phyloP scores from a whole-genome alignment of 2,797 vertebrate species.

The Mormyrops boulengeri region DNA sequence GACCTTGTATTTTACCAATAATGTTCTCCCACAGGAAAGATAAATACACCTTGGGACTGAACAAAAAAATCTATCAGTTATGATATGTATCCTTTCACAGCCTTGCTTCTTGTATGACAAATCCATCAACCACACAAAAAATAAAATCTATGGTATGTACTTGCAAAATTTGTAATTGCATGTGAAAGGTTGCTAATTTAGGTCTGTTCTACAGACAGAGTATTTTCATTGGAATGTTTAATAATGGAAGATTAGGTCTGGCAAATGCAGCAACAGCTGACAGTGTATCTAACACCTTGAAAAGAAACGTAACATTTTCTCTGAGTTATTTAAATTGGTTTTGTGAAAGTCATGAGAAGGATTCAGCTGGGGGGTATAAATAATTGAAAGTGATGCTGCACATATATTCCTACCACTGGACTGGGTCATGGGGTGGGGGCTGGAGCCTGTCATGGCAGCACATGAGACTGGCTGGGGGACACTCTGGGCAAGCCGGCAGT shows the following conservation, averaged over 20 bases:
- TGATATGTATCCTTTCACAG: not conserved
- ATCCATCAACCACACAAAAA: not conserved
- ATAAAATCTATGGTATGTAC: not conserved
- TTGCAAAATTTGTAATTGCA: not conserved
- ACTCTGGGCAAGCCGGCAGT: not conserved
- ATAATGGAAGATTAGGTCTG: not conserved
- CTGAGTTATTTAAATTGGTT: not conserved
- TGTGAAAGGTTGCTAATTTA: not conserved
- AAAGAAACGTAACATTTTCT: not conserved
- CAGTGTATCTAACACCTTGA: not conserved
- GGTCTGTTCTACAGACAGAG: not conserved
- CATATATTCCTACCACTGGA: not conserved
- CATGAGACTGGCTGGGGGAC: not conserved
- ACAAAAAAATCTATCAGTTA: not conserved
- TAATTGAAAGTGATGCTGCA: not conserved
- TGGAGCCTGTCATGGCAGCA: not conserved
- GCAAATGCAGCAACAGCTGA: not conserved
- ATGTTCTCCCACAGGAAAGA: slow-evolving; percentile 30
- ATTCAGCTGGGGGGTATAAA: not conserved
- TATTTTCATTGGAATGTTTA: not conserved
- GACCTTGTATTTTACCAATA: slow-evolving; percentile 29
- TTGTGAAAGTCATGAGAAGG: not conserved
- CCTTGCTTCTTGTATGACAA: not conserved
- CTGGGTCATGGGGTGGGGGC: not conserved
- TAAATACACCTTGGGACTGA: slow-evolving; percentile 24